Conservation (phyloP, 2,113 vertebrate species). For the Mandrillus leucophaeus region DNA sequence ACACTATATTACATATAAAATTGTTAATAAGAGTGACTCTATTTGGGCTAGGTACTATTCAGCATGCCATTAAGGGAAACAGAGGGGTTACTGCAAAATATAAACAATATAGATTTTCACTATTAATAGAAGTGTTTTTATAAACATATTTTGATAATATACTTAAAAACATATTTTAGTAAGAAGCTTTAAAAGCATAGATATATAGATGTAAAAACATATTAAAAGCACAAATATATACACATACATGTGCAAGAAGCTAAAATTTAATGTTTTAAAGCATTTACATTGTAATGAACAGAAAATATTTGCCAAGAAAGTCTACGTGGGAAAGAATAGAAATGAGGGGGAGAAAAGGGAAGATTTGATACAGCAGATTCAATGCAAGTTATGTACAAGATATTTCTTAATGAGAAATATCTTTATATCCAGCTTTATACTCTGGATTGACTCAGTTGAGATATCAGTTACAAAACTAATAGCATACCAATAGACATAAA, state of each 20-base stretch:
- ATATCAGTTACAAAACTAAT: neutral
- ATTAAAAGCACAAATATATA: too few species aligned
- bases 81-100: neutral
- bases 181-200: neutral
- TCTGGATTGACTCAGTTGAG: neutral
- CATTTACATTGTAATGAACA: neutral
- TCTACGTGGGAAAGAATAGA: neutral
- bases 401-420: too few species aligned
- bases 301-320: neutral
- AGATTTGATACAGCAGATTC: neutral
- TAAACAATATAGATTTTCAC: neutral
- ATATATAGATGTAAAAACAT: too few species aligned
- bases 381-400: neutral
- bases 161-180: too few species aligned
- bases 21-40: neutral
- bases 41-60: neutral
- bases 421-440: neutral
- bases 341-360: neutral
- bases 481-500: neutral
- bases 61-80: neutral
- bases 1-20: neutral
- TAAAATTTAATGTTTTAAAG: neutral
- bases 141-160: too few species aligned
- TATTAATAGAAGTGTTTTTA: neutral
- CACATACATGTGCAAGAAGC: neutral